phyloP scores from a whole-genome alignment of 1,140 invertebrate species.

The Battus philenor region DNA sequence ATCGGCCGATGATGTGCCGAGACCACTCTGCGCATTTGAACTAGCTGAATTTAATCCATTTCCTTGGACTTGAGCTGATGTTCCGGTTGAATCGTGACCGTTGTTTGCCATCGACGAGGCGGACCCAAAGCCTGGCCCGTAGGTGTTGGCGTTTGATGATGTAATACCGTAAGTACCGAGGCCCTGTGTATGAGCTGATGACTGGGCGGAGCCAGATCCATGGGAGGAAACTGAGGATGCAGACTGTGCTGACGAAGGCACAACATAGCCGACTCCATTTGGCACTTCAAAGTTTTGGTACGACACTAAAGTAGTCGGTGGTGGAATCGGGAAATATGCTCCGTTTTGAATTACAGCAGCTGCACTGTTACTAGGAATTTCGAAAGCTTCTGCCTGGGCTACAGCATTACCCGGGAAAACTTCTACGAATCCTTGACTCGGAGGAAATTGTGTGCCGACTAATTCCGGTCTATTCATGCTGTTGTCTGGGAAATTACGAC shows the following conservation, averaged over 20 bases:
- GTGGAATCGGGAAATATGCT: constrained; percentile 44
- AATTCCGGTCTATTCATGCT: not conserved
- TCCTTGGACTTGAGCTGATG: constrained; percentile 35
- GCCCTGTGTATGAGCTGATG: constrained; percentile 42
- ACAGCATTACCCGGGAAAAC: constrained; percentile 40
- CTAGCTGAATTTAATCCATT: constrained; percentile 20
- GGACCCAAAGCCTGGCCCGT: constrained; percentile 34
- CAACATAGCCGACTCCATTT: constrained; percentile 30
- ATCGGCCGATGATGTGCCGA: constrained; percentile 34
- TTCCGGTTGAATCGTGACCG: constrained; percentile 31
- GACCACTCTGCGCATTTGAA: constrained; percentile 30
- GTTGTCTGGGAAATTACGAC: constrained; percentile 37
- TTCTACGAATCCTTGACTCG: constrained; percentile 21
- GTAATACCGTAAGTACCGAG: constrained; percentile 38
- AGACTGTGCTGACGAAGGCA: constrained; percentile 22
- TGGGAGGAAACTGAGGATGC: constrained; percentile 37
- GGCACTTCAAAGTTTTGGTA: constrained; percentile 56
- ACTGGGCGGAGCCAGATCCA: constrained; percentile 42
- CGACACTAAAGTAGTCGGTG: constrained; percentile 47
- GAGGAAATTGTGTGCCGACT: not conserved
- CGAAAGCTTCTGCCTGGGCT: constrained; percentile 45
- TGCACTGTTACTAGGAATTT: constrained; percentile 29
- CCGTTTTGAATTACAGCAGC: constrained; percentile 42
- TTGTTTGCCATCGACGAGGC: constrained; percentile 48
- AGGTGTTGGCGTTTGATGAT: constrained; percentile 46